Evolutionary conservation across 2,797 vertebrate genomes (phyloP), one percentile per base, ranked within the genome.

Genomic region (Trematomus bernacchii): DNA sequence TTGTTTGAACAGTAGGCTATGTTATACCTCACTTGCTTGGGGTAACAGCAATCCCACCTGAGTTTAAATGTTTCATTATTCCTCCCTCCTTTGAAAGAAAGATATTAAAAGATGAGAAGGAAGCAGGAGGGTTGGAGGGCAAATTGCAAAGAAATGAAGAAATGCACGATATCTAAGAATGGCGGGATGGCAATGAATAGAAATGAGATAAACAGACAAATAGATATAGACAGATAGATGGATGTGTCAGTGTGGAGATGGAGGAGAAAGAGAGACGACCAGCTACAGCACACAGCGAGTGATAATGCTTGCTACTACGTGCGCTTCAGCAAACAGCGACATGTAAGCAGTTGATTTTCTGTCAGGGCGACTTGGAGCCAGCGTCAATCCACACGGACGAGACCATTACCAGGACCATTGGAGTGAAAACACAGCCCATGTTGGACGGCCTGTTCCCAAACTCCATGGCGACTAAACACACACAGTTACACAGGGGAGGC

Each of bases 311-410:
- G 80, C 71, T 72, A 58, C 81, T 79, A 73, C 58, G 81, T 47
- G 43, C 48, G 77, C 91, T 88, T 71, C 80, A 88, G 84, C 89
- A 91, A 90, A 90, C 90, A 87, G 85, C 80, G 65, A 76, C 91
- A 88, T 87, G 89, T 75, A 86, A 90, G 89, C 73, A 61, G 89
- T 93, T 90, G 93, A 94, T 91, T 93, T 93, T 89, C 91, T 94
- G 91, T 95, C 94, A 93, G 69, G 87, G 57, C 21, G 75, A 90
- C 88, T 92, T 75, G 87, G 71, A 87, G 59, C 63, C 74, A 42
- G 77, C 59, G 81, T 94, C 92, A 93, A 61, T 93, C 91, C 77
- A 46, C 76, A 57, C 51, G 15, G 78, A 88, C 69, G 8, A 80
- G 85, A 89, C 87, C 89, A 92, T 93, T 92, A 94, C 81, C 87